These are phyloP conservation scores for Eumeta japonica DNA, from an alignment of 1,140 invertebrate species.

Conservation along the genomic window DNA sequence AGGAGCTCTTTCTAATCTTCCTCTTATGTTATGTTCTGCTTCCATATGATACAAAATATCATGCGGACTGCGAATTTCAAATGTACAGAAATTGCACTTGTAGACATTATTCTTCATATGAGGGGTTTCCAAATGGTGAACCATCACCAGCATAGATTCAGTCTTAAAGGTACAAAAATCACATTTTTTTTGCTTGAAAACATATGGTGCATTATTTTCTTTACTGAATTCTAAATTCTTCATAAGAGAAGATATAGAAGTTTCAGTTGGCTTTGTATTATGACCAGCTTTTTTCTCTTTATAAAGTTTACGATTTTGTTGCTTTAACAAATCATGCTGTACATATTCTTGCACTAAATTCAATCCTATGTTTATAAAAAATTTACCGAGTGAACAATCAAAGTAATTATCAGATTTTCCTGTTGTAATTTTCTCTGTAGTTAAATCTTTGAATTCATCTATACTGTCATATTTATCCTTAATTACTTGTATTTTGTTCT, in stretches of 20 bases:
- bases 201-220: conserved; percentile 84
- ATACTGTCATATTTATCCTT: conserved; percentile 58
- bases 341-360: conserved; percentile 91
- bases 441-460: conserved; percentile 48
- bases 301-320: conserved; percentile 78
- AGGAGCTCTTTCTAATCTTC: conserved; percentile 78
- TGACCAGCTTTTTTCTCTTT: conserved; percentile 61
- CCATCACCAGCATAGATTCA: conserved; percentile 83
- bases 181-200: conserved; percentile 79
- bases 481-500: conserved; percentile 55
- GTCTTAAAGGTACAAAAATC: conserved; percentile 91
- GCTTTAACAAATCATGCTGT: conserved; percentile 83
- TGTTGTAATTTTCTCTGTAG: conserved; percentile 25
- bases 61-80: conserved; percentile 79
- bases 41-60: conserved; percentile 92
- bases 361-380: conserved; percentile 89
- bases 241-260: conserved; percentile 75
- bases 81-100: conserved; percentile 84
- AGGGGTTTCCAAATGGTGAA: conserved; percentile 87
- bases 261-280: conserved; percentile 69
- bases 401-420: conserved; percentile 69
- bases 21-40: conserved; percentile 79
- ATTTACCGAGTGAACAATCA: conserved; percentile 83
- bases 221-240: conserved; percentile 86
- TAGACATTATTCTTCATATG: conserved; percentile 87